Percentiles rank a stretch among this genome's conserved stretches.
phyloP scores from a whole-genome alignment of 2,888 invertebrate genomes.

The Thymelicus lineola region DNA sequence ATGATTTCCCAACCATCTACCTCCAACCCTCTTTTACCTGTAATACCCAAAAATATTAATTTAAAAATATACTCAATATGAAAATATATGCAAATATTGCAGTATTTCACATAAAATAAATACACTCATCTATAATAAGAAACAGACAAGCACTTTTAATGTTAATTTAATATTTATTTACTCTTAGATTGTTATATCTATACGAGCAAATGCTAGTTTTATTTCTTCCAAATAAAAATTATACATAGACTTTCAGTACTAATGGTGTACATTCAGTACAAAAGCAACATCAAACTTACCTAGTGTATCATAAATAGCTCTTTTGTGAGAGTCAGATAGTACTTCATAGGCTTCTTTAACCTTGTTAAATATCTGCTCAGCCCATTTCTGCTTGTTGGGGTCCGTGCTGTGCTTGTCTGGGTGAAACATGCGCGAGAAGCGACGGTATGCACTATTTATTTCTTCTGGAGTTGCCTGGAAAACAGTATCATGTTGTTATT shows the following conservation, averaged over 20 bases:
- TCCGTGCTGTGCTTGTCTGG: constrained; percentile 97
- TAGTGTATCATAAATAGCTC: constrained; percentile 96
- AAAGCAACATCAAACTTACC: constrained; percentile 57
- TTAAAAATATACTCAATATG: no score
- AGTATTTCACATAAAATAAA: no score
- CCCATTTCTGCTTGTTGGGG: constrained; percentile 92
- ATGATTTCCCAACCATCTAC: constrained; percentile 98
- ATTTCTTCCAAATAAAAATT: no score
- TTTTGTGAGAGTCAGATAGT: constrained; percentile 95
- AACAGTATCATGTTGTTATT: constrained; percentile 20
- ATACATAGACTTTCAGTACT: no score
- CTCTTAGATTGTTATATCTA: no score
- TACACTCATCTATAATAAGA: no score
- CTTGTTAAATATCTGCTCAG: constrained; percentile 96
- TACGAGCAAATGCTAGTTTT: no score
- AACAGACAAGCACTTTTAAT: no score
- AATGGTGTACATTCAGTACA: neutral
- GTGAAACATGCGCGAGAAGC: constrained; percentile 96
- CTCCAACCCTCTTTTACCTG: constrained; percentile 95
- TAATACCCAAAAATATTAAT: constrained; percentile 42
- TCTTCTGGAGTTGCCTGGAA: constrained; percentile 95
- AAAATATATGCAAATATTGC: no score
- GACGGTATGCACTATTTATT: constrained; percentile 96
- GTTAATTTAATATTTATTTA: no score
- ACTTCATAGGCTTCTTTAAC: constrained; percentile 98